A percentile compares a stretch with the other conserved stretches of the same genome.
These are phyloP conservation scores for Cydia pomonella DNA, from an alignment of 1,140 invertebrate species.

Conservation along the genomic window DNA sequence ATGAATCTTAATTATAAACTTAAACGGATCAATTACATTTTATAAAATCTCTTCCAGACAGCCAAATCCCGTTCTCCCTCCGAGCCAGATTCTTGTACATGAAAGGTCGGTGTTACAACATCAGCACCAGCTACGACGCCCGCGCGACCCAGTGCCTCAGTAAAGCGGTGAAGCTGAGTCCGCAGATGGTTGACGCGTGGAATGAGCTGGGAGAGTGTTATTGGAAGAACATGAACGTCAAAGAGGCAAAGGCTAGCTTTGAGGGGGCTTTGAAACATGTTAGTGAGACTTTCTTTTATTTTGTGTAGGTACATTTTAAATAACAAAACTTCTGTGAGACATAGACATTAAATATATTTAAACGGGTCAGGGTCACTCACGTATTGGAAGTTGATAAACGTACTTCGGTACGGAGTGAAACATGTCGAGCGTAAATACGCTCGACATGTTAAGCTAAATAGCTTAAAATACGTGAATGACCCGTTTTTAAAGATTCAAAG, in stretches of 20 bases:
- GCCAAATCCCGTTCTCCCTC: constrained; percentile 76
- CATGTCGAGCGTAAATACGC: too few relatives aligned
- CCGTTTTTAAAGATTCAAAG: too few relatives aligned
- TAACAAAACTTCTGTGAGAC: too few relatives aligned
- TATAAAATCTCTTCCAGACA: constrained; percentile 62
- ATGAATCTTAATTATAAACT: too few relatives aligned
- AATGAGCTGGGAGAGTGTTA: constrained; percentile 95
- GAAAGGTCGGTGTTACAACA: constrained; percentile 89
- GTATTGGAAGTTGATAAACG: too few relatives aligned
- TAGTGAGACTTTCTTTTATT: constrained; percentile 54
- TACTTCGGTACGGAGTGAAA: too few relatives aligned
- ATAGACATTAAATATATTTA: too few relatives aligned
- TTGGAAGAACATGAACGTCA: constrained; percentile 92
- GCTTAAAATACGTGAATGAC: too few relatives aligned
- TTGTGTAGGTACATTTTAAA: constrained; percentile 33
- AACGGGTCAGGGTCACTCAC: too few relatives aligned
- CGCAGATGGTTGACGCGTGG: constrained; percentile 91
- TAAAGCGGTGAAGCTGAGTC: constrained; percentile 92
- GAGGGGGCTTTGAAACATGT: constrained; percentile 90
- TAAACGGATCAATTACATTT: too few relatives aligned
- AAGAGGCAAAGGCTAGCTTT: constrained; percentile 93
- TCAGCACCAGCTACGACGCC: constrained; percentile 84
- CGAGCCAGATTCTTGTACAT: constrained; percentile 87
- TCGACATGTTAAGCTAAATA: too few relatives aligned
- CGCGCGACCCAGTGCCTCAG: constrained; percentile 88